Base-by-base conservation (phyloP, 2,797 vertebrate genomes). In the Argya squamiceps region DNA sequence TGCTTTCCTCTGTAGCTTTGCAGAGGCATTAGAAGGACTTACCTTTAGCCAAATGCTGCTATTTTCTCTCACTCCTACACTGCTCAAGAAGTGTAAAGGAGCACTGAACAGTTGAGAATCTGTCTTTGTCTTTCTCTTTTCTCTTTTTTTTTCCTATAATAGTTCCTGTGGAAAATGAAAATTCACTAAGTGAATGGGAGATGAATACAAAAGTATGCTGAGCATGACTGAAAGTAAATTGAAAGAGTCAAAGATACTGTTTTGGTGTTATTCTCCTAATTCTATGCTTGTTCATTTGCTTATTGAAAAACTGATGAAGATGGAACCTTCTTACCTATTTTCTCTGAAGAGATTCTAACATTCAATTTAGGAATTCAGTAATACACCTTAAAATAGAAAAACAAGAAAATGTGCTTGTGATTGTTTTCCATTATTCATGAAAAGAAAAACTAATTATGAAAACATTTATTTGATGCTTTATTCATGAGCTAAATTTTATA, bases 401-500 rank as follows among this genome's bases (percentile, higher is more conserved):
- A 15, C 19, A 84, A 64, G 14, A 10, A 95, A 52, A 81, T 39
- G 36, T 30, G 15, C 36, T 79, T 62, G 59, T 56, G 78, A 71
- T 53, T 81, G n/a, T 50, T 80, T 93, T 92, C 89, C 39, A 79
- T 78, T 63, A 95, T 64, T 84, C 74, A 80, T 79, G 30, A 77
- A 92, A 89, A 67, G 52, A 74, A 88, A 88, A 96, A 79, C 17
- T 78, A 94, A 93, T 86, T 16, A 78, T 77, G 68, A 85, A 86
- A 85, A 84, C 70, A 96, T 94, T 81, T 70, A 55, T 86, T 93
- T 91, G 17, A 74, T 96, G 37, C 55, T 97, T 97, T 96, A 94
- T 96, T 92, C 24, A 94, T 95, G 71, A 94, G 12, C 7, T 77
- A 77, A 85, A 92, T 77, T 39, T 82, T 91, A 82, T 76, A 88